These are phyloP conservation scores for Ericerus pela DNA, from an alignment of 1,140 invertebrate species.

Conservation along the genomic window DNA sequence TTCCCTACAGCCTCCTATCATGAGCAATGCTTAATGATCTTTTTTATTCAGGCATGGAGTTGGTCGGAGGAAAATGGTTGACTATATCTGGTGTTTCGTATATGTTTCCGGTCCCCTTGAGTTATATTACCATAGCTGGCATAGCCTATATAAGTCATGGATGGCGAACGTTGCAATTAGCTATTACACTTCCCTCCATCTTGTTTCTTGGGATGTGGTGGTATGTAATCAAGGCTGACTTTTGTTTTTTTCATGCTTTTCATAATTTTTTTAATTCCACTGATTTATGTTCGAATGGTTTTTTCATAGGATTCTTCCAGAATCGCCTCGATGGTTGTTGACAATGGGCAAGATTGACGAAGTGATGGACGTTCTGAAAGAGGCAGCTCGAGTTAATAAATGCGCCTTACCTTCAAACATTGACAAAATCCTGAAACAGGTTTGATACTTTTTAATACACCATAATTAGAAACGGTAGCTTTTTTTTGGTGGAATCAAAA, in stretches of 20 bases:
- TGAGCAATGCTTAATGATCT: too few species aligned
- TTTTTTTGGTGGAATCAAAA: too few species aligned
- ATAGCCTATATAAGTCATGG: conserved; percentile 52
- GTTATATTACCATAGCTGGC: conserved; percentile 53
- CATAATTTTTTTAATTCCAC: too few species aligned
- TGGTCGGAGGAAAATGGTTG: conserved; percentile 56
- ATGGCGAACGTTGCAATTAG: conserved; percentile 55
- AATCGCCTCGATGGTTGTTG: conserved; percentile 71
- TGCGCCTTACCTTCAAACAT: conserved; percentile 41
- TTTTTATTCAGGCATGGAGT: conserved; percentile 38
- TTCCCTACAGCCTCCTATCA: too few species aligned
- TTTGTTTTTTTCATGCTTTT: not conserved
- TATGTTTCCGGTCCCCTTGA: conserved; percentile 51
- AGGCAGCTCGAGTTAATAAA: conserved; percentile 47
- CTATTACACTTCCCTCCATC: conserved; percentile 50
- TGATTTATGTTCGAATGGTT: not conserved
- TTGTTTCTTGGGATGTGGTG: conserved; percentile 48
- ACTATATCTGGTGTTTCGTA: conserved; percentile 56
- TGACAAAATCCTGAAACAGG: conserved; percentile 41
- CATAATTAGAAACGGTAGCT: too few species aligned
- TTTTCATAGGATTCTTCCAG: conserved; percentile 47
- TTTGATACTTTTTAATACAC: too few species aligned
- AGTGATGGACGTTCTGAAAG: conserved; percentile 48
- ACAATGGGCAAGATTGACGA: conserved; percentile 52
- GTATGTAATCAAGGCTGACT: conserved; percentile 24